Conservation (phyloP, 2,888 invertebrate species). For the Tipula vernalis region DNA sequence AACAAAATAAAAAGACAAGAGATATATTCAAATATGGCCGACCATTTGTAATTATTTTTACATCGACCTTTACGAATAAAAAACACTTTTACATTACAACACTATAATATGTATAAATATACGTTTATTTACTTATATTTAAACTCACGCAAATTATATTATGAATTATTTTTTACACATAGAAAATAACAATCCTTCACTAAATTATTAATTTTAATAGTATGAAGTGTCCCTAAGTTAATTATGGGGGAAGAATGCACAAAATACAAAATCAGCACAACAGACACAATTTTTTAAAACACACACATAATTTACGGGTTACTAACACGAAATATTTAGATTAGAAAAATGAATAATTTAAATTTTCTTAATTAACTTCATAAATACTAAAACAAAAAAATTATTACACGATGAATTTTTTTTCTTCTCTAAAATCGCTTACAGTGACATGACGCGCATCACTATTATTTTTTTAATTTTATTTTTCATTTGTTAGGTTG, state of each 20-base stretch:
- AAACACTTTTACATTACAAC: neutral
- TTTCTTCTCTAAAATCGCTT: neutral
- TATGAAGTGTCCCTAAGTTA: neutral
- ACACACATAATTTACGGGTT: neutral
- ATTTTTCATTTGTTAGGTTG: neutral
- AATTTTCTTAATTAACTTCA: neutral
- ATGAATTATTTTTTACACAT: neutral
- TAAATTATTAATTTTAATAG: neutral
- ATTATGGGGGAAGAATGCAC: neutral
- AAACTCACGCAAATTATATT: neutral
- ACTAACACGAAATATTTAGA: neutral
- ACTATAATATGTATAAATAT: neutral
- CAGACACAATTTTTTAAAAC: neutral
- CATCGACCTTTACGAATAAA: neutral
- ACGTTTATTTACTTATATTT: neutral
- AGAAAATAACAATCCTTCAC: neutral
- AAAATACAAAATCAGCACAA: neutral
- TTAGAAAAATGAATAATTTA: neutral
- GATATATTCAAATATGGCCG: neutral
- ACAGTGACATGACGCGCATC: constrained; percentile 4
- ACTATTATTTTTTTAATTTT: neutral
- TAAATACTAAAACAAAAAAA: neutral
- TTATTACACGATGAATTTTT: neutral
- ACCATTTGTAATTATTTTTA: neutral
- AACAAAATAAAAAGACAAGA: neutral